phyloP scores from a whole-genome alignment of 2,113 vertebrate species.

The Thalassoma bifasciatum region DNA sequence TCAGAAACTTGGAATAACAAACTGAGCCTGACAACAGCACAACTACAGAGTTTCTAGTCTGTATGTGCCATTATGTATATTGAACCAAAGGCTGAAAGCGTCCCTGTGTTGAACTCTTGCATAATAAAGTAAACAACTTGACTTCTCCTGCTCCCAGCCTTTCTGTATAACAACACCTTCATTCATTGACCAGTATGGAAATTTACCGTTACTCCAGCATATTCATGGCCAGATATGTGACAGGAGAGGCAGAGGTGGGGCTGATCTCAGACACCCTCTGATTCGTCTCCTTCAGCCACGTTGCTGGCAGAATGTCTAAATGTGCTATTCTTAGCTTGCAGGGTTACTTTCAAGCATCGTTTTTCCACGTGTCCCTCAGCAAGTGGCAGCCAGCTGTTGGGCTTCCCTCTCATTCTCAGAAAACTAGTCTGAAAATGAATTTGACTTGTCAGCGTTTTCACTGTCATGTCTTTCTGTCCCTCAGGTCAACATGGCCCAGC shows the following conservation, averaged over 20 bases:
- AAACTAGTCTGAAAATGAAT: constrained; percentile 13
- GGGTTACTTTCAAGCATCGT: constrained; percentile 31
- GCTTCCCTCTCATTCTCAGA: constrained; percentile 42
- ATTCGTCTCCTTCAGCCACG: constrained; percentile 28
- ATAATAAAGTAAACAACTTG: neutral
- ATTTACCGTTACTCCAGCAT: neutral
- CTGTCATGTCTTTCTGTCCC: neutral
- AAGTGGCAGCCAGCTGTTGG: constrained; percentile 37
- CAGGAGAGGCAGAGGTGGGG: constrained; percentile 16
- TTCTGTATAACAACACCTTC: neutral
- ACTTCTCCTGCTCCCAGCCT: neutral
- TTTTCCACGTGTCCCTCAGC: constrained; percentile 21
- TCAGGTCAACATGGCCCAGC: constrained; percentile 87
- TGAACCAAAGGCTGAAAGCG: neutral
- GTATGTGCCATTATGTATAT: neutral
- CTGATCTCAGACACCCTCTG: constrained; percentile 13
- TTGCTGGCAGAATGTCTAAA: constrained; percentile 4
- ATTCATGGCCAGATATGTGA: neutral
- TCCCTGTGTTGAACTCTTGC: neutral
- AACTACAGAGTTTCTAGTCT: no score
- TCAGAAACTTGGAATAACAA: no score
- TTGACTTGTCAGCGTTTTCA: neutral
- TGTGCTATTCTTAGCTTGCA: constrained; percentile 49
- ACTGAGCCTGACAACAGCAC: no score
- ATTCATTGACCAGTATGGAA: constrained; percentile 11